phyloP scores from a whole-genome alignment of 2,113 vertebrate species.

The Semnornis frantzii region DNA sequence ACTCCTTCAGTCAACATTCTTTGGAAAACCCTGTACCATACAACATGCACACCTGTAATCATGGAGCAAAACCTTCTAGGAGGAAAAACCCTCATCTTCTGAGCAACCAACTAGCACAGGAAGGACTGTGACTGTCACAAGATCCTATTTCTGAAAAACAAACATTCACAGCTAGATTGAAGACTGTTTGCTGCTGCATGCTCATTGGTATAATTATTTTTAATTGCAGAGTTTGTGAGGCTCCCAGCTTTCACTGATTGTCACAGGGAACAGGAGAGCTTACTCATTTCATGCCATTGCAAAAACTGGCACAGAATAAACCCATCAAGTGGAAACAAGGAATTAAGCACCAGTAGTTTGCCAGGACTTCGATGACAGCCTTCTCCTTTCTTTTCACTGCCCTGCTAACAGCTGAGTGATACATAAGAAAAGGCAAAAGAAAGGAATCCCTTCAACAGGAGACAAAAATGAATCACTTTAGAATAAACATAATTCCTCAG shows the following conservation, averaged over 20 bases:
- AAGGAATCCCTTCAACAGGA: conserved; percentile 15
- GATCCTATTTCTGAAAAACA: not conserved
- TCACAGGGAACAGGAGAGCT: not conserved
- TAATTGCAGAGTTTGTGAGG: not conserved
- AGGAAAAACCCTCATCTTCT: not conserved
- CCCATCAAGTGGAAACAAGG: conserved; percentile 24
- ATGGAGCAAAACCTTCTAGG: not conserved
- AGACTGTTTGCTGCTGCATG: not conserved
- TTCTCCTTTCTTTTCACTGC: not conserved
- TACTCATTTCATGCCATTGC: not conserved
- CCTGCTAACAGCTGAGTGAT: not conserved
- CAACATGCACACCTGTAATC: accelerated
- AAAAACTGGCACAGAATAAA: not conserved
- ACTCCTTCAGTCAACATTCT: not conserved
- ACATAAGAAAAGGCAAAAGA: not conserved
- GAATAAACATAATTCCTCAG: conserved; percentile 58
- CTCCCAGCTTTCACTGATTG: not conserved
- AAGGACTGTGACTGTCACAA: not conserved
- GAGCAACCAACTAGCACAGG: not conserved
- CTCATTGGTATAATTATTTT: not conserved
- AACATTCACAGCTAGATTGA: not conserved
- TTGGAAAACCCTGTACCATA: not conserved
- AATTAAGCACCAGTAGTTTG: not conserved
- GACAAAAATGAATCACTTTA: not conserved
- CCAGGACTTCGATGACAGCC: not conserved